Evolutionary conservation across 2,797 vertebrate species (phyloP), one percentile per base, ranked within the genome.

Genomic region (Diplodus puntazzo): DNA sequence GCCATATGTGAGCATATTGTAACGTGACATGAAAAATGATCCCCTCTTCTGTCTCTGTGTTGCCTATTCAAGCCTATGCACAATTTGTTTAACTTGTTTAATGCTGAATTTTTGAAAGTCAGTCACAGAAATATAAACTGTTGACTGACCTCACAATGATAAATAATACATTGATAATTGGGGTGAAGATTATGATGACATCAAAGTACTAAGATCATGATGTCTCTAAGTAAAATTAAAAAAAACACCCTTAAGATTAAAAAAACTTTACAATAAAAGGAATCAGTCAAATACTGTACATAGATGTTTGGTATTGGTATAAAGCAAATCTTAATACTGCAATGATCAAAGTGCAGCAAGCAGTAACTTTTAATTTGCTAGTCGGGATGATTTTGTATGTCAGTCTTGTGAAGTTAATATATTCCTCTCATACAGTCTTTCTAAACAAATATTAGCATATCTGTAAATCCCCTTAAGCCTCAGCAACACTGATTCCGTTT

Each of bases 391-490:
- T 61, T n/a, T 53, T 18, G 30, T 39, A 27, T 20, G 11, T 16
- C 27, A 50, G 18, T 59, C 14, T 46, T 34, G 12, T 42, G 10
- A 34, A 12, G n/a, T 23, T 64, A 43, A 42, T 66, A 46, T 14
- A 64, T 68, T 11, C 13, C 21, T 43, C 17, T 13, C 25, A 62
- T 59, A 21, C n/a, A 48, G 20, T 45, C 21, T 34, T 70, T 34
- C 48, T 57, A 73, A 82, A 61, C 13, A 76, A 68, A 72, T 43
- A 70, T 21, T 43, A 66, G 45, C n/a, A 66, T 77, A 73, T 72
- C 49, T 76, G 50, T n/a, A 72, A 83, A 86, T 75, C 70, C 52
- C 13, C 13, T 71, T 68, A 81, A 80, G 55, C 55, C 53, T n/a
- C 11, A 52, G 65, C 64, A 68, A 66, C 58, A 70, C 30, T 14